Evolutionary conservation across 2,797 vertebrate genomes (phyloP).

Genomic region (Falco naumanni): DNA sequence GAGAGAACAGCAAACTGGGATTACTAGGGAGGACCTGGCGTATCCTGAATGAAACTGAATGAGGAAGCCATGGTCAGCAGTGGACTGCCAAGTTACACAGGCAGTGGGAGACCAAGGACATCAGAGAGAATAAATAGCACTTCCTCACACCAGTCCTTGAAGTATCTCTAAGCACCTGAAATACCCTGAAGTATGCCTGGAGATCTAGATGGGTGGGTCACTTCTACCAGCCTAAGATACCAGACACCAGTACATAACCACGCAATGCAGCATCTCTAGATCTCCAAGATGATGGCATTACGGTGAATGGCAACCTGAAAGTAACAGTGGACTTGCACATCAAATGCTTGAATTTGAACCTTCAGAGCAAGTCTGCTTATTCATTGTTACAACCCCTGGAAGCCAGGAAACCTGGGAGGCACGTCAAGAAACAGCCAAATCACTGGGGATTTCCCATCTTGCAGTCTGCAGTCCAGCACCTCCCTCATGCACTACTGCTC

Average conservation of each 20-base stretch:
- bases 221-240: not conserved
- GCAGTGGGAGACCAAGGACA: not conserved
- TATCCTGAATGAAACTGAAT: not conserved
- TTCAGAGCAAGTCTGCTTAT: not conserved
- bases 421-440: not conserved
- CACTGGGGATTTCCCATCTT: not conserved
- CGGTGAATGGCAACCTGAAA: not conserved
- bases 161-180: not conserved
- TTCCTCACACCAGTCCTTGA: not conserved
- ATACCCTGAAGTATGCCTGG: not conserved
- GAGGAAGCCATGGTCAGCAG: not conserved
- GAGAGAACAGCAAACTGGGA: not conserved
- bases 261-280: not conserved
- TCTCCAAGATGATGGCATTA: not conserved
- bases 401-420: not conserved
- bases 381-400: not conserved
- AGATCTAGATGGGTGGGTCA: not conserved
- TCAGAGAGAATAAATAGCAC: not conserved
- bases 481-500: fast-evolving
- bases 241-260: not conserved
- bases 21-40: not conserved
- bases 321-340: not conserved
- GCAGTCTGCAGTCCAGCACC: not conserved
- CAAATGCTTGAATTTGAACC: not conserved
- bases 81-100: not conserved